A percentile compares a stretch with the other conserved stretches of the same genome.
Evolutionary conservation across 2,797 vertebrate species (phyloP).

Genomic region (Myotis findleyi): DNA sequence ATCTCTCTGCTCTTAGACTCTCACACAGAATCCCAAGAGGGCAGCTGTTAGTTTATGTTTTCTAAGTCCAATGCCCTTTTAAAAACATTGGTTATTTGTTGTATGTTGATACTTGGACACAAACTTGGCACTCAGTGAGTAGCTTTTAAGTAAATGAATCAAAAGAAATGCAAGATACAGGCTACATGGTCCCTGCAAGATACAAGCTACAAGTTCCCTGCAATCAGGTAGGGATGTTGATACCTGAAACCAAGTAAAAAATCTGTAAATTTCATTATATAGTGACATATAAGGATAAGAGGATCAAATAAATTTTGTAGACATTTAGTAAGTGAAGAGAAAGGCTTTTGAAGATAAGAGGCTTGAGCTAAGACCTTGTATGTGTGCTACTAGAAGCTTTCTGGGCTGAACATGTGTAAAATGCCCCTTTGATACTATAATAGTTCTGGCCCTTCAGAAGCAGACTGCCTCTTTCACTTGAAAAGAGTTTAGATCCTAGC

Average conservation of each 20-base stretch:
- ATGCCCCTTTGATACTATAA: background rate
- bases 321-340: slow-evolving; percentile 24
- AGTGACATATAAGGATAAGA: slow-evolving; percentile 12
- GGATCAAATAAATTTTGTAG: background rate
- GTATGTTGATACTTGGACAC: background rate
- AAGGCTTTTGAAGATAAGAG: slow-evolving; percentile 7
- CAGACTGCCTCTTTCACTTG: slow-evolving; percentile 39
- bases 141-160: background rate
- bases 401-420: background rate
- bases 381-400: slow-evolving; percentile 1
- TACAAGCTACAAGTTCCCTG: background rate
- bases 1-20: background rate
- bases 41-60: slow-evolving; percentile 2
- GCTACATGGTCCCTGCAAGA: background rate
- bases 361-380: background rate
- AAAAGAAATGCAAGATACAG: slow-evolving; percentile 10
- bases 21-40: background rate
- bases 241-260: slow-evolving; percentile 19
- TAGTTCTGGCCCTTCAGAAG: slow-evolving; percentile 36
- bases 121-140: background rate
- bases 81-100: slow-evolving; percentile 27
- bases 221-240: background rate
- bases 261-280: slow-evolving; percentile 12
- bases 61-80: background rate
- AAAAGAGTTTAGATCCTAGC: slow-evolving; percentile 23